Evolutionary conservation across 2,888 invertebrate species (phyloP).

Genomic region (Cheilosia impressa): DNA sequence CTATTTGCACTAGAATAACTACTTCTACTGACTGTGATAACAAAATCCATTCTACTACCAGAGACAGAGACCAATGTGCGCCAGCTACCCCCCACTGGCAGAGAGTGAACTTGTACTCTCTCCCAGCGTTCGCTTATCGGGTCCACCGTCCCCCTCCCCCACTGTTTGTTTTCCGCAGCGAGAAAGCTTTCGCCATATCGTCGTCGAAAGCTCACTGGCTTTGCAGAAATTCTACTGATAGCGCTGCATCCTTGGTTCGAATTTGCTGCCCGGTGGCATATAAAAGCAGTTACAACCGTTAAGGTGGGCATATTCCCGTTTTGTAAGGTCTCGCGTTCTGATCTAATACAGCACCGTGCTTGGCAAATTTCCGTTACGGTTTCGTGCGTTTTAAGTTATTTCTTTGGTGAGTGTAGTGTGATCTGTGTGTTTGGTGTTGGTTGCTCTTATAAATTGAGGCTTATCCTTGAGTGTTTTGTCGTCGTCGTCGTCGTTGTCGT

Average conservation of each 20-base stretch:
- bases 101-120: slow-evolving; percentile 39
- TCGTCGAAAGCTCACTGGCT: slow-evolving; percentile 50
- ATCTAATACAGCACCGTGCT: slow-evolving; percentile 62
- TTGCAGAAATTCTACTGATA: slow-evolving; percentile 73
- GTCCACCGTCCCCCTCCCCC: neutral
- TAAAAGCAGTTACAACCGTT: slow-evolving; percentile 72
- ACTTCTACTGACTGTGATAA: slow-evolving; percentile 48
- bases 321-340: slow-evolving; percentile 72
- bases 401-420: slow-evolving; percentile 66
- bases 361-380: slow-evolving; percentile 71
- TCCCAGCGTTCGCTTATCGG: slow-evolving; percentile 56
- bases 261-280: slow-evolving; percentile 48
- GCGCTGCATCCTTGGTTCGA: slow-evolving; percentile 68
- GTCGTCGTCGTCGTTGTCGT: neutral
- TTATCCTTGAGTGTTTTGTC: slow-evolving; percentile 29
- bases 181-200: slow-evolving; percentile 59
- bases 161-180: slow-evolving; percentile 56
- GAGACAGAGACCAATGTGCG: slow-evolving; percentile 4
- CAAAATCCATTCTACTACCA: slow-evolving; percentile 43
- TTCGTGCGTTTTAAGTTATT: slow-evolving; percentile 72
- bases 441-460: slow-evolving; percentile 60
- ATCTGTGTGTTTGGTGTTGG: slow-evolving; percentile 50
- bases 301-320: slow-evolving; percentile 70
- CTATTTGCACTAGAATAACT: slow-evolving; percentile 40
- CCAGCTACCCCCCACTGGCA: slow-evolving; percentile 6